Conservation (phyloP, 2,113 vertebrate species). For the Ctenomys sociabilis region DNA sequence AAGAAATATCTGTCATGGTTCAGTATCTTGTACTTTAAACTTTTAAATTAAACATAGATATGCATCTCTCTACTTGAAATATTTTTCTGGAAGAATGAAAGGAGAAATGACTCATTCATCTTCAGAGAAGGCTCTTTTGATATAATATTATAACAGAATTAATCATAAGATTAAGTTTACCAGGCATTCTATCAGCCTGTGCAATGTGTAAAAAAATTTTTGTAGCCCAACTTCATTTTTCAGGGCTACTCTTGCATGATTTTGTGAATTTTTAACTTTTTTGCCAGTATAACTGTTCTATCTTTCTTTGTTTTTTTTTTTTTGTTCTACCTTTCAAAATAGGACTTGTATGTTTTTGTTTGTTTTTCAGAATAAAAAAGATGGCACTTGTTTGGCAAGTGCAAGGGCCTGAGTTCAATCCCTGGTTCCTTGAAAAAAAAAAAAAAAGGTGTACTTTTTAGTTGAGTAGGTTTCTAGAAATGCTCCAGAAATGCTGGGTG, state of each 20-base stretch:
- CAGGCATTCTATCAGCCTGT: not conserved
- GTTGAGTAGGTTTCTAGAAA: not conserved
- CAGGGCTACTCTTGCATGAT: not conserved
- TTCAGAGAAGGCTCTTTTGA: not conserved
- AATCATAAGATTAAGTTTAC: not conserved
- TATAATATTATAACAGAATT: conserved; percentile 29
- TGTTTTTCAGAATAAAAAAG: not conserved
- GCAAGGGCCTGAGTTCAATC: no score
- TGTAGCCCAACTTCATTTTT: not conserved
- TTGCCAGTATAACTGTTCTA: not conserved
- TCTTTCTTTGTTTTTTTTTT: no score
- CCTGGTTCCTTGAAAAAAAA: no score
- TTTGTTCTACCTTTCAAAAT: not conserved
- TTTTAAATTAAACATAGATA: conserved; percentile 32
- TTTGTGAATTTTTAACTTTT: conserved; percentile 42
- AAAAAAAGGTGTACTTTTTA: not conserved
- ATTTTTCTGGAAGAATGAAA: conserved; percentile 40
- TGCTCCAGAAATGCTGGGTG: not conserved
- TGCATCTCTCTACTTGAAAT: conserved; percentile 11
- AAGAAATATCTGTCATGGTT: not conserved
- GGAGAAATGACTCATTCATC: not conserved
- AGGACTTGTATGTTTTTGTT: not conserved
- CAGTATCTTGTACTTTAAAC: conserved; percentile 7
- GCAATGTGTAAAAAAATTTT: not conserved
- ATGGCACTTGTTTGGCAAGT: no score